Evolutionary conservation across 2,888 invertebrate species (phyloP), one percentile per base, ranked within the genome.

Genomic region (Panzeria rudis): DNA sequence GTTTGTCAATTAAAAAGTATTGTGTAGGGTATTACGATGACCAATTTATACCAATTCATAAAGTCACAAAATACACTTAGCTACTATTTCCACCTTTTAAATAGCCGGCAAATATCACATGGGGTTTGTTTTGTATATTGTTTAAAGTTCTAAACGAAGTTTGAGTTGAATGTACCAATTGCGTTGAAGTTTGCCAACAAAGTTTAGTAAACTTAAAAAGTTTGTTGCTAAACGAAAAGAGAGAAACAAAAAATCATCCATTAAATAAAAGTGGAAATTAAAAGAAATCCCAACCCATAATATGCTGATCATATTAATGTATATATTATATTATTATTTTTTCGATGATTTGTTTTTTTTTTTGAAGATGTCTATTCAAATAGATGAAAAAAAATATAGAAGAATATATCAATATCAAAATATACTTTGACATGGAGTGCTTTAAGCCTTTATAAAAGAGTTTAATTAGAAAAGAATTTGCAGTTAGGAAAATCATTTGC

Each of bases 291-390:
- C 69, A 77, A 59, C 81, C 56, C 83, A 80, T 86, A 86, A 86
- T 83, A 86, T 83, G 86, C 84, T 86, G 86, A 76, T 84, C 86
- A 87, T 86, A 87, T 86, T 77, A 91, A 90, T 89, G 89, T 89
- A 89, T 89, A 88, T 91, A 89, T 89, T 87, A 15, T 66, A 64
- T 61, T 20, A 6, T 41, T 59, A 41, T 35, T 61, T 88, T 88
- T 88, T 88, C 89, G 90, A 88, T 87, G 89, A 38, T 38, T 38
- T 44, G 6, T 23, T 25, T 8, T 23, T n/a, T 23, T n/a, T 41
- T 56, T 7, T 56, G n/a, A 56, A 32, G 29, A 8, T 32, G 56
- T 32, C 56, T 56, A 56, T 32, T 56, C 29, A 56, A 29, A 56
- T 9, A 56, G 3, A 56, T 56, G n/a, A 32, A 32, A 56, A 32